Evolutionary conservation across 2,797 vertebrate species (phyloP).

Genomic region (Pangasius macronema): DNA sequence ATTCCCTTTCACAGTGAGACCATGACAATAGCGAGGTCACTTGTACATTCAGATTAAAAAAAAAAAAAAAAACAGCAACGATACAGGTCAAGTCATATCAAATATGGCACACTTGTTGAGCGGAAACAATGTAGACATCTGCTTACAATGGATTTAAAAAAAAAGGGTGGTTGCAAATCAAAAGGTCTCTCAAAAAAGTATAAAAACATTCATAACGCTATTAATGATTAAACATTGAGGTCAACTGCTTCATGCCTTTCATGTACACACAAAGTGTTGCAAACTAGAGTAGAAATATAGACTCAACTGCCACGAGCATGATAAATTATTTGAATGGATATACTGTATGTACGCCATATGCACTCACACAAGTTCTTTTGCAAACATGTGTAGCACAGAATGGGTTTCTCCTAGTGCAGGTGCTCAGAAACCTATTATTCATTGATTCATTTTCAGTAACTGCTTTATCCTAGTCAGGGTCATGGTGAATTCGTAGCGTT

Average conservation of each 20-base stretch:
- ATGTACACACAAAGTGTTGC: background rate
- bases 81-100: conserved; percentile 46
- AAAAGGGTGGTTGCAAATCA: background rate
- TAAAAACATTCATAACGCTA: background rate
- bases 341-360: background rate
- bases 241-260: background rate
- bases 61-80: conserved; percentile 36
- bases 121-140: conserved; percentile 33
- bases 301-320: background rate
- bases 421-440: background rate
- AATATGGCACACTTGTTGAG: conserved; percentile 44
- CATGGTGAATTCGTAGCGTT: background rate
- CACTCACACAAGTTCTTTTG: background rate
- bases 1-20: conserved; percentile 56
- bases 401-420: background rate
- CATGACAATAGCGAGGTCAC: conserved; percentile 54
- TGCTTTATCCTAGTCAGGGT: background rate
- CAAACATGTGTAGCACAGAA: background rate
- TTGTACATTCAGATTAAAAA: conserved; percentile 41
- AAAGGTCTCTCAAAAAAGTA: background rate
- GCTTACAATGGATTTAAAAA: conserved; percentile 15
- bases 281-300: background rate
- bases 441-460: background rate
- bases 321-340: background rate
- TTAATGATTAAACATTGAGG: background rate